phyloP scores from a whole-genome alignment of 2,888 invertebrate species.

The Ectropis crepuscularia region DNA sequence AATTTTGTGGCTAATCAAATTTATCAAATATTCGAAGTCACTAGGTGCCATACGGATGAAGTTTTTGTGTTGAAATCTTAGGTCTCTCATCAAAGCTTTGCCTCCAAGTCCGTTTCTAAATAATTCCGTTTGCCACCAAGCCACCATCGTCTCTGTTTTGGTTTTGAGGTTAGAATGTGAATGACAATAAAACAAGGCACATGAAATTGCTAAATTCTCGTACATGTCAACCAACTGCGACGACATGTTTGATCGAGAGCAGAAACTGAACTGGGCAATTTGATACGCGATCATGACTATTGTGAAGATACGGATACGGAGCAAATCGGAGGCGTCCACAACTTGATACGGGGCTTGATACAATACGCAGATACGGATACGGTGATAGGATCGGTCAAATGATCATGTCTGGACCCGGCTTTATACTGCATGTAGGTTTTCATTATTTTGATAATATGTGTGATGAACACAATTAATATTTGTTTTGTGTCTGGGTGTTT shows the following conservation, averaged over 20 bases:
- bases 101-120: constrained; percentile 38
- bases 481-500: no score
- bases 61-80: constrained; percentile 28
- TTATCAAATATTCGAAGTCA: constrained; percentile 33
- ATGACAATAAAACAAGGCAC: constrained; percentile 28
- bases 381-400: constrained; percentile 25
- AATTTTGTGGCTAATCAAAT: constrained; percentile 7
- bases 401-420: constrained; percentile 11
- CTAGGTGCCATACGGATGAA: constrained; percentile 27
- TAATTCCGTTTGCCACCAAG: constrained; percentile 11
- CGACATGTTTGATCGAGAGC: no score
- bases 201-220: no score
- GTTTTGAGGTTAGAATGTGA: constrained; percentile 34
- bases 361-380: constrained; percentile 35
- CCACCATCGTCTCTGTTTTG: constrained; percentile 36
- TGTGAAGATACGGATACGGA: constrained; percentile 38
- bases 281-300: constrained; percentile 31
- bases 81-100: constrained; percentile 34
- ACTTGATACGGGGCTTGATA: constrained; percentile 31
- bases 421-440: no score
- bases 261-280: no score
- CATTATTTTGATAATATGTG: no score
- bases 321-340: constrained; percentile 37
- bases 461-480: no score
- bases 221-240: no score